These are phyloP conservation scores for Picus viridis DNA, from an alignment of 2,797 vertebrate genomes.

Conservation along the genomic window DNA sequence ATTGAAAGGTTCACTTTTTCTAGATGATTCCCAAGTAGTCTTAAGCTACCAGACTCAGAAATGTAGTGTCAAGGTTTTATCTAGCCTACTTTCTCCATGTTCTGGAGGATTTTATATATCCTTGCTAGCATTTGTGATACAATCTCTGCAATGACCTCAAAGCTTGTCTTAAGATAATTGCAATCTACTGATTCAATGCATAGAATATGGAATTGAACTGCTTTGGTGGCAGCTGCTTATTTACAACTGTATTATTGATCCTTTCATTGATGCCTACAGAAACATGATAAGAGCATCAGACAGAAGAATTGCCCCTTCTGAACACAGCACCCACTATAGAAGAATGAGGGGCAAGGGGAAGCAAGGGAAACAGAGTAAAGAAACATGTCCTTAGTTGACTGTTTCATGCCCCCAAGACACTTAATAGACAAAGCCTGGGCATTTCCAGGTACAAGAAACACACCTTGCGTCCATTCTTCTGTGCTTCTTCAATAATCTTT, in stretches of 20 bases:
- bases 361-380: not conserved
- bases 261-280: not conserved
- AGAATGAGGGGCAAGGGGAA: conserved; percentile 1
- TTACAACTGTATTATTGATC: not conserved
- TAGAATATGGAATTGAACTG: not conserved
- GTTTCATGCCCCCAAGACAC: not conserved
- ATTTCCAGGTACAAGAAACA: not conserved
- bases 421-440: not conserved
- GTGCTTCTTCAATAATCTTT: conserved; percentile 84
- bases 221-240: not conserved
- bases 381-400: not conserved
- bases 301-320: not conserved
- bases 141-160: not conserved
- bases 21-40: not conserved
- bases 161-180: not conserved
- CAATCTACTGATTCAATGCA: not conserved
- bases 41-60: not conserved
- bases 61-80: not conserved
- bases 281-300: not conserved
- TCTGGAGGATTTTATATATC: not conserved
- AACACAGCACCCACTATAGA: not conserved
- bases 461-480: conserved; percentile 88
- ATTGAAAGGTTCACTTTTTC: not conserved
- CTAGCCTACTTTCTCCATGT: not conserved
- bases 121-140: not conserved